A percentile compares a stretch with the other conserved stretches of the same genome.
phyloP scores from a whole-genome alignment of 2,113 vertebrate species.

The Myotis lucifugus region DNA sequence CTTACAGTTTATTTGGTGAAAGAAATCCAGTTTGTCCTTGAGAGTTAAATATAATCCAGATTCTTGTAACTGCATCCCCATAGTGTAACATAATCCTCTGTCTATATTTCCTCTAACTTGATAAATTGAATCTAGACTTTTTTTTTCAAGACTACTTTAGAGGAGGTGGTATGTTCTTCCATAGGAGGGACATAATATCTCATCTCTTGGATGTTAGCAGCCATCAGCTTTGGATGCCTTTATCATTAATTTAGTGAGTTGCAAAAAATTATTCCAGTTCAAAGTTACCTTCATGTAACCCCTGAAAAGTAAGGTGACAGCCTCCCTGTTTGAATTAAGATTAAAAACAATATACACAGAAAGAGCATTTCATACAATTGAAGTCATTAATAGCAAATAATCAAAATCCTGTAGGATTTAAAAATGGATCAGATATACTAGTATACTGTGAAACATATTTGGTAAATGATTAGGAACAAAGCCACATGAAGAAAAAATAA shows the following conservation, averaged over 20 bases:
- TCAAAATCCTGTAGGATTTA: constrained; percentile 14
- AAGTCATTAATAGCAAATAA: background rate
- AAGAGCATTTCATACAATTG: background rate
- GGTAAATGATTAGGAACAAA: background rate
- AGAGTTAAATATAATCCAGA: background rate
- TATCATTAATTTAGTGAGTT: background rate
- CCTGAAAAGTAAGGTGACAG: background rate
- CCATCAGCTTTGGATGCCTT: background rate
- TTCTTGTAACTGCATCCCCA: background rate
- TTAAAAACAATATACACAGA: background rate
- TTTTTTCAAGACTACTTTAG: background rate
- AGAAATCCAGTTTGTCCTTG: background rate
- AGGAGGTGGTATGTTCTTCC: background rate
- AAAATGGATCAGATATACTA: background rate
- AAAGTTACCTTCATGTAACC: background rate
- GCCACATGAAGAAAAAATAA: background rate
- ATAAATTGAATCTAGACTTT: background rate
- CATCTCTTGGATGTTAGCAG: background rate
- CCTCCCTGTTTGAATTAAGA: background rate
- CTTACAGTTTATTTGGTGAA: background rate
- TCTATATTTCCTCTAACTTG: background rate
- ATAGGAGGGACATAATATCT: background rate
- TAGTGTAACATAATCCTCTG: background rate
- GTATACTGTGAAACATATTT: background rate
- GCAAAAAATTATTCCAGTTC: background rate